phyloP scores from a whole-genome alignment of 2,113 vertebrate genomes.

The Mus pahari region DNA sequence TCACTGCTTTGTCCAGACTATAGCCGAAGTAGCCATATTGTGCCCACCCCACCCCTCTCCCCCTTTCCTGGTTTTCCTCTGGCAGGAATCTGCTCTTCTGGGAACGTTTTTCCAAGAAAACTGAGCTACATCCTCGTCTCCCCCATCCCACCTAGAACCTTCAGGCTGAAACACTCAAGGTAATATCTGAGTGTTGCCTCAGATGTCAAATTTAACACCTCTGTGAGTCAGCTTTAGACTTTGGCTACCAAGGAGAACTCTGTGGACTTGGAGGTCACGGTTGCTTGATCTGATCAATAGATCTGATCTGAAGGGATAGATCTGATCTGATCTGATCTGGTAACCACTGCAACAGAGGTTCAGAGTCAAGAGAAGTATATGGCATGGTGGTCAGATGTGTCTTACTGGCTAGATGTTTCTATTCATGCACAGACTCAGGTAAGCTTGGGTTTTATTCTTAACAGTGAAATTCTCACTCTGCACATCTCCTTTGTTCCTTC shows the following conservation, averaged over 20 bases:
- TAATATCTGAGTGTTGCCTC: neutral
- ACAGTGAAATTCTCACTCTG: neutral
- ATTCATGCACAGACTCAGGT: neutral
- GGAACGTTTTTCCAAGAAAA: neutral
- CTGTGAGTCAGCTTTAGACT: neutral
- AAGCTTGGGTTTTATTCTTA: neutral
- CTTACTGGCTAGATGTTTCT: neutral
- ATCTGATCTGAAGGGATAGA: no score
- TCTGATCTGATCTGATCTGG: neutral
- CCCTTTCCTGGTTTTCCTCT: neutral
- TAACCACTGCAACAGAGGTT: neutral
- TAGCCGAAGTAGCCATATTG: rapidly evolving
- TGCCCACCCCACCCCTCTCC: rapidly evolving
- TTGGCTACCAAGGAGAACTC: neutral
- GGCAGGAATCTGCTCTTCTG: neutral
- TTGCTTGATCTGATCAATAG: neutral
- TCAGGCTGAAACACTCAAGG: neutral
- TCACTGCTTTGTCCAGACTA: neutral
- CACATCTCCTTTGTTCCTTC: neutral
- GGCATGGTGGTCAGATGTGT: neutral
- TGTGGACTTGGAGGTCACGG: neutral
- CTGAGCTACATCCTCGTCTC: neutral
- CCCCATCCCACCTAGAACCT: neutral
- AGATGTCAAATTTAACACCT: neutral
- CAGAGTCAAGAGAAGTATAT: neutral